These are phyloP conservation scores for Parotocinclus haroldoi DNA, from an alignment of 2,797 vertebrate species.

Conservation along the genomic window DNA sequence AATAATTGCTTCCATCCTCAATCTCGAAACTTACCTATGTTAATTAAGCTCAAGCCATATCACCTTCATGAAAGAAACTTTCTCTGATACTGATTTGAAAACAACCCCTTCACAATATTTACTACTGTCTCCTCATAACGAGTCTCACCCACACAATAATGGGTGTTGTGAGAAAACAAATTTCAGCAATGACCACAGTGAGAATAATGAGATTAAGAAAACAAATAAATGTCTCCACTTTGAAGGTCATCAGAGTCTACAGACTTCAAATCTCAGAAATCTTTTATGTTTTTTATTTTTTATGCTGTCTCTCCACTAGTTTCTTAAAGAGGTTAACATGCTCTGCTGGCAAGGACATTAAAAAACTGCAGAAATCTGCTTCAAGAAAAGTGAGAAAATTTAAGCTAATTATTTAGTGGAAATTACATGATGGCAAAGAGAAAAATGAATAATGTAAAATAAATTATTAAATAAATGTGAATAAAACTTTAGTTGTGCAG, in stretches of 20 bases:
- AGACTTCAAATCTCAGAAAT: background rate
- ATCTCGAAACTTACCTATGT: constrained; percentile 18
- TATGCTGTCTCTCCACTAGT: background rate
- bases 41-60: constrained; percentile 31
- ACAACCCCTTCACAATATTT: constrained; percentile 7
- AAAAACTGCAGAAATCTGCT: background rate
- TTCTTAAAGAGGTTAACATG: background rate
- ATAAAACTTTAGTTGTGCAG: no score
- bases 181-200: no score
- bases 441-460: no score
- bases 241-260: constrained; percentile 14
- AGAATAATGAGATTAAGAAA: constrained; percentile 1
- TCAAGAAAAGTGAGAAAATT: background rate
- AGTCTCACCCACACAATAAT: background rate
- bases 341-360: background rate
- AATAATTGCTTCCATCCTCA: constrained; percentile 17
- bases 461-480: no score
- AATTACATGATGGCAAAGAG: no score
- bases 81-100: constrained; percentile 30
- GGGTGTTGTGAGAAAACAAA: no score
- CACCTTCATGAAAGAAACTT: constrained; percentile 16
- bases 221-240: constrained; percentile 6
- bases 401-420: background rate
- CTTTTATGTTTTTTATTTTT: no score
- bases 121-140: constrained; percentile 21